Evolutionary conservation across 1,140 invertebrate genomes (phyloP).

Genomic region (Contarinia nasturtii): DNA sequence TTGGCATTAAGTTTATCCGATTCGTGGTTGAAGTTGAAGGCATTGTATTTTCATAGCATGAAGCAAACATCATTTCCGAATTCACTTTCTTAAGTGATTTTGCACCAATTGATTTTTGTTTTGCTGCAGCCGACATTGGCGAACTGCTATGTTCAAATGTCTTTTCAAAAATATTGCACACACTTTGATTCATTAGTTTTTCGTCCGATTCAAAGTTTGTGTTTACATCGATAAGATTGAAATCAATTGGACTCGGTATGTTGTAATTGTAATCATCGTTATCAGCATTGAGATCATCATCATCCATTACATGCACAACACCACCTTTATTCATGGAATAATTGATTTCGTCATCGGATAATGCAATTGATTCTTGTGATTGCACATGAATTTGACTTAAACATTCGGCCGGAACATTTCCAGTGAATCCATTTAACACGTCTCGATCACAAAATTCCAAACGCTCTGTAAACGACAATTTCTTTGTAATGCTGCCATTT

Average conservation of each 20-base stretch:
- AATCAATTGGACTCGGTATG: not conserved
- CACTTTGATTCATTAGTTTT: not conserved
- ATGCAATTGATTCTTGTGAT: not conserved
- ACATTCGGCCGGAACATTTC: too few species aligned
- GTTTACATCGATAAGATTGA: not conserved
- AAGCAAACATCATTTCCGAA: too few species aligned
- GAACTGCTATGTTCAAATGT: not conserved
- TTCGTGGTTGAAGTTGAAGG: not conserved
- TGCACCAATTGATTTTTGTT: too few species aligned
- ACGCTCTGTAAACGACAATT: not conserved
- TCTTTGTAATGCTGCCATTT: too few species aligned
- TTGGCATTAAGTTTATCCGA: not conserved
- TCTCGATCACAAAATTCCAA: not conserved
- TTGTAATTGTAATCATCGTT: not conserved
- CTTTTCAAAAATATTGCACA: not conserved
- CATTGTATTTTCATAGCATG: too few species aligned
- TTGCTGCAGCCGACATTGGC: too few species aligned
- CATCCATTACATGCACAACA: not conserved
- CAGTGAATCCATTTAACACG: not conserved
- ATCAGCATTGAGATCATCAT: not conserved
- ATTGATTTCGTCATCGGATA: constrained; percentile 1
- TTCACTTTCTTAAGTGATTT: too few species aligned
- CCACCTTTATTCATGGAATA: not conserved
- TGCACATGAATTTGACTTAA: too few species aligned
- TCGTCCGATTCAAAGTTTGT: too few species aligned